phyloP scores from a whole-genome alignment of 2,797 vertebrate genomes.

The Typhlichthys eigenmanni region DNA sequence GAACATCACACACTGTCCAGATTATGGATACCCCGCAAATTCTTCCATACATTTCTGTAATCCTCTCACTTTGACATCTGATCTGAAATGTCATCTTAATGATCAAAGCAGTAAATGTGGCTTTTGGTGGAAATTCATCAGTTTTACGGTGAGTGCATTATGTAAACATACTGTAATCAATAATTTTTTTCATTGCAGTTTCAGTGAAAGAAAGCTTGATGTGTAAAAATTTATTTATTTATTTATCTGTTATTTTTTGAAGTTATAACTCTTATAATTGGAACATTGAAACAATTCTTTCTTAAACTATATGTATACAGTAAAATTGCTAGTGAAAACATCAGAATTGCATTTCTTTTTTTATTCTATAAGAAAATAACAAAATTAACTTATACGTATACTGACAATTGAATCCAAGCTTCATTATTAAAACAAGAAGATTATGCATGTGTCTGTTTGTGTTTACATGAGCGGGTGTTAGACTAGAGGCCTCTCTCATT shows the following conservation, averaged over 20 bases:
- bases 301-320: no score
- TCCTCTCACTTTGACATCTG: slow-evolving; percentile 25
- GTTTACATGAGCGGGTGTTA: background rate
- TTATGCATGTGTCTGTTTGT: background rate
- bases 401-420: no score
- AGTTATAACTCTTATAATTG: no score
- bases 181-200: no score
- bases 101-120: slow-evolving; percentile 52
- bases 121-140: slow-evolving; percentile 22
- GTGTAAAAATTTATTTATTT: slow-evolving; percentile 46
- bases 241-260: no score
- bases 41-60: no score
- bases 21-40: no score
- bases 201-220: slow-evolving; percentile 56
- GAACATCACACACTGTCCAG: no score
- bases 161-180: no score
- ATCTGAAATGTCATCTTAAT: slow-evolving; percentile 16
- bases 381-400: slow-evolving; percentile 8
- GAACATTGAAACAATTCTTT: no score
- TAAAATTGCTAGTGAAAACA: no score
- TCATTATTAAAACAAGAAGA: background rate
- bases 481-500: slow-evolving; percentile 22
- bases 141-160: background rate
- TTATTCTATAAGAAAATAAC: slow-evolving; percentile 29
- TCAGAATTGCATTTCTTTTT: background rate